These are phyloP conservation scores for Saccopteryx bilineata DNA, from an alignment of 2,113 vertebrate species.

Conservation along the genomic window DNA sequence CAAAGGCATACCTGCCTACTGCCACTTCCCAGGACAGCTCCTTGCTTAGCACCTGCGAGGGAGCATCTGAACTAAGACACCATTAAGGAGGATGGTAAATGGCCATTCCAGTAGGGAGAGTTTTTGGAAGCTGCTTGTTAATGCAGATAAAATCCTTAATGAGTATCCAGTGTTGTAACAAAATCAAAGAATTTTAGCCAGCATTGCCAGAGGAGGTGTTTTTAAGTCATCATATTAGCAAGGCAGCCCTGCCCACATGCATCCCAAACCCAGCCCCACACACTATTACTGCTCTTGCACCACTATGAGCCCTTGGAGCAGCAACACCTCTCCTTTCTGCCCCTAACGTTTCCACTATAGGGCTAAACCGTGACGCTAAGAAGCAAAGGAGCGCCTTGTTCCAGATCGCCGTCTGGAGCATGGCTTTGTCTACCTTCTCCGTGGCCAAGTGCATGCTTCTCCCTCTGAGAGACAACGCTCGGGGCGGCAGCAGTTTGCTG, in stretches of 20 bases:
- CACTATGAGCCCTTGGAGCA: not conserved
- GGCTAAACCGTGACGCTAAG: not conserved
- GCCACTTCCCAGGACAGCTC: not conserved
- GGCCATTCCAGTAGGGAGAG: not conserved
- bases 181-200: not conserved
- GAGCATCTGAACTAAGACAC: not conserved
- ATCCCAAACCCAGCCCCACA: not conserved
- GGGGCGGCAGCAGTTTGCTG: slow-evolving; percentile 70
- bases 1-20: too few species aligned
- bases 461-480: slow-evolving; percentile 30
- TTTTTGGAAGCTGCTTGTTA: not conserved
- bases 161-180: not conserved
- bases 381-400: not conserved
- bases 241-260: too few species aligned
- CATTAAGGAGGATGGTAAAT: fast-evolving
- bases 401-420: fast-evolving
- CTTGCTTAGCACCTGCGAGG: fast-evolving
- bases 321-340: not conserved
- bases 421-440: slow-evolving; percentile 82
- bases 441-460: slow-evolving; percentile 75
- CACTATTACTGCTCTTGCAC: fast-evolving
- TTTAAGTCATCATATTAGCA: not conserved
- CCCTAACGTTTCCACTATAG: fast-evolving
- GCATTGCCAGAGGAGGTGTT: too few species aligned
- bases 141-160: not conserved